These are phyloP conservation scores for Rhynchotus rufescens DNA, from an alignment of 2,797 vertebrate species.

Conservation along the genomic window DNA sequence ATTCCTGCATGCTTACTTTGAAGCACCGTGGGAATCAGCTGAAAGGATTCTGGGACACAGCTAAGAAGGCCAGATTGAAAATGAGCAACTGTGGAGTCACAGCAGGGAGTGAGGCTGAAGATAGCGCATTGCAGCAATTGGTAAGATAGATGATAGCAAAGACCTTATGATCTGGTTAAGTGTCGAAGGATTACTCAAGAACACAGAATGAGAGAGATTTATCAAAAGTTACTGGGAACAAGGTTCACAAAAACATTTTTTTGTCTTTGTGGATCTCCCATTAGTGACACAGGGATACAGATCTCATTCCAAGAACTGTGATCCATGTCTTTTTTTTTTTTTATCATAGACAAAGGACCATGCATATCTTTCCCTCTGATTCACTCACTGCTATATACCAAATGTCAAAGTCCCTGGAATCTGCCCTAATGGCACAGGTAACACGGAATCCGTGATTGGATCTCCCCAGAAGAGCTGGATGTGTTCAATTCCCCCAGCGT, in stretches of 20 bases:
- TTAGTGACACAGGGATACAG: background rate
- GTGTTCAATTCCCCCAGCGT: background rate
- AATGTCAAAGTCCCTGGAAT: background rate
- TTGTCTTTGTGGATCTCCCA: background rate
- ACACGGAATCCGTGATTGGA: accelerated
- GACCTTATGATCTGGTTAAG: background rate
- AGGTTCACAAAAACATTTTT: background rate
- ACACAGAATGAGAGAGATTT: background rate
- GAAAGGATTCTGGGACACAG: background rate
- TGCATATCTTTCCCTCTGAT: background rate
- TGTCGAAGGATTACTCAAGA: background rate
- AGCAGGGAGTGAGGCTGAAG: background rate
- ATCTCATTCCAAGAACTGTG: background rate
- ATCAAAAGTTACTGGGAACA: background rate
- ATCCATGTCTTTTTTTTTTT: background rate
- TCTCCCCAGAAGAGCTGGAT: background rate
- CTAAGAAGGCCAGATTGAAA: background rate
- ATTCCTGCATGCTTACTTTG: background rate
- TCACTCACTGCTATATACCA: background rate
- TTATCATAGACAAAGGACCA: background rate
- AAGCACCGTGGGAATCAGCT: background rate
- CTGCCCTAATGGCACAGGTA: background rate
- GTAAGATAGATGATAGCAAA: background rate
- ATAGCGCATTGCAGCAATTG: background rate
- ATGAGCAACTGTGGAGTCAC: background rate